Evolutionary conservation across 2,888 invertebrate genomes (phyloP), one percentile per base, ranked within the genome.

Genomic region (Cerastis leucographa): DNA sequence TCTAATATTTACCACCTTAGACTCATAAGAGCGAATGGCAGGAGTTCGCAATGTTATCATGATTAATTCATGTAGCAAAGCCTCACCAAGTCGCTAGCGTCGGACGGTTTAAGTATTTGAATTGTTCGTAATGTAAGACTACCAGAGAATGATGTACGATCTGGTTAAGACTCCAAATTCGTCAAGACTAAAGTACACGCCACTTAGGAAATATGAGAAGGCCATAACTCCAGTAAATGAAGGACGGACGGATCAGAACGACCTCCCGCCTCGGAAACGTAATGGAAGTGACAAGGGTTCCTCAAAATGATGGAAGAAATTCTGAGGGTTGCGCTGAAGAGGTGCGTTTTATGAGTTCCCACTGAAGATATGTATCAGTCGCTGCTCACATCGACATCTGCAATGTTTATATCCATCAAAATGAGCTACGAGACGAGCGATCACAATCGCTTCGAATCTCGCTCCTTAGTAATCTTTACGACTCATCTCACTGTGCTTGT

Each of bases 261-360:
- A 91, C 91, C 92, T 90, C 89, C 88, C 92, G 91, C 91, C 92
- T 90, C 90, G 90, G 91, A 92, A 92, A 91, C 92, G 94, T 95
- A 96, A 96, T 95, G 94, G 94, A 94, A 95, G 93, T 95, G 96
- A 96, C 95, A 95, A 96, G 96, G 96, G 95, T 95, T 93, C 90
- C 93, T 92, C 91, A 91, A 94, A 95, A 95, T 95, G 95, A 95
- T 95, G 91, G 93, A 94, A 94, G 94, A 94, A 96, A 95, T 95
- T 94, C 92, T 89, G 88, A 93, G 92, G 93, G 94, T 92, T 92
- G 88, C 90, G 85, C 88, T 91, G 88, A 88, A 92, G 92, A 93
- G 91, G 91, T 93, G 91, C 92, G 92, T 94, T 95, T 96, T 95
- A 95, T 94, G 93, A 94, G 90, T 89, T 88, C 87, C 84, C 73